Evolutionary conservation across 1,140 invertebrate species (phyloP).

Genomic region (Pogonomyrmex californicus): DNA sequence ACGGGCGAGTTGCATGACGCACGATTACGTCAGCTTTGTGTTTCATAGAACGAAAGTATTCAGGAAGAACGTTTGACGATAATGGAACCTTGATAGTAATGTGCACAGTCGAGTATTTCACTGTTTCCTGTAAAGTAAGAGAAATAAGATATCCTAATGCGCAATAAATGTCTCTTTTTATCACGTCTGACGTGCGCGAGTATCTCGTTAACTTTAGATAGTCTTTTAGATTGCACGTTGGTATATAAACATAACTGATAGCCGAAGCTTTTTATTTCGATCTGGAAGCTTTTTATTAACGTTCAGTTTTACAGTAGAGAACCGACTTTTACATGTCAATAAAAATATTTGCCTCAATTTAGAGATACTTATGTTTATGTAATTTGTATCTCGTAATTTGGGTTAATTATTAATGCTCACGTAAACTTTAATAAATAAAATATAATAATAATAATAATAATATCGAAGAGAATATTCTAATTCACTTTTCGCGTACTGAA

Average conservation of each 20-base stretch:
- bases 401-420: not conserved
- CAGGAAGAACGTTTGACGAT: not conserved
- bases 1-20: not conserved
- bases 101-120: not conserved
- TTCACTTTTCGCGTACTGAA: not conserved
- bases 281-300: not conserved
- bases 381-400: not conserved
- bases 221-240: not conserved
- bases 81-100: not conserved
- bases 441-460: not conserved
- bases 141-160: not conserved
- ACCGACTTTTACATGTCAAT: conserved; percentile 17
- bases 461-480: not conserved
- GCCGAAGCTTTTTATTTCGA: not conserved
- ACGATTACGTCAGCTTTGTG: not conserved
- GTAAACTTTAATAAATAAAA: not conserved
- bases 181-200: not conserved
- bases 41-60: not conserved
- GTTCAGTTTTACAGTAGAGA: not conserved
- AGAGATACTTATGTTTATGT: not conserved
- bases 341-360: not conserved
- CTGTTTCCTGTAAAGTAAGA: not conserved
- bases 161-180: conserved; percentile 12
- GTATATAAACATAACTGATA: not conserved
- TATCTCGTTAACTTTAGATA: not conserved